Conservation (phyloP, 1,140 invertebrate species). For the Drosophila neocordata region DNA sequence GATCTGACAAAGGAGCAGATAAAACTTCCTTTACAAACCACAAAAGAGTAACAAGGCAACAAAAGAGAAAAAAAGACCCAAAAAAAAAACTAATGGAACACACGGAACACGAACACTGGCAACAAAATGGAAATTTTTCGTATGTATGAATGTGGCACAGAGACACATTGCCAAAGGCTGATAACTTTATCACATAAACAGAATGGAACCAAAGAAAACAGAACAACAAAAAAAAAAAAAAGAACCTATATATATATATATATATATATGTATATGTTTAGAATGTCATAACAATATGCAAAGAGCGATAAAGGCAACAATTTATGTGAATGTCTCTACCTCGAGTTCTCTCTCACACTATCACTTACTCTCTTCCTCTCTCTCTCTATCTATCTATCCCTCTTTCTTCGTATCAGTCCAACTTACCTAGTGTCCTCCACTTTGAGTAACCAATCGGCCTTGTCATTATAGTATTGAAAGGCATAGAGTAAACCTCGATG, state of each 20-base stretch:
- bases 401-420: background rate
- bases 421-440: conserved; percentile 51
- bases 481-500: conserved; percentile 36
- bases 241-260: too few relatives aligned
- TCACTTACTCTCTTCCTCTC: background rate
- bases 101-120: background rate
- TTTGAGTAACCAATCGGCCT: conserved; percentile 49
- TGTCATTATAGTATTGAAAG: conserved; percentile 19
- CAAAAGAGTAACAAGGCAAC: conserved; percentile 15
- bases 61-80: conserved; percentile 20
- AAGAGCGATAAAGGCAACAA: conserved; percentile 59
- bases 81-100: background rate
- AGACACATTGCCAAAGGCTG: conserved; percentile 62
- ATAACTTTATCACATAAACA: conserved; percentile 67
- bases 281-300: conserved; percentile 70
- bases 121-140: conserved; percentile 35
- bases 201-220: background rate
- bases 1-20: conserved; percentile 25
- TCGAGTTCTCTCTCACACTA: background rate
- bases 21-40: conserved; percentile 23
- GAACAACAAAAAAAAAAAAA: background rate
- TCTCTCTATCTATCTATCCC: background rate
- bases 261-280: conserved; percentile 34
- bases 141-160: conserved; percentile 41
- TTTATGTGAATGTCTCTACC: conserved; percentile 43